Conservation (phyloP, 2,113 vertebrate species). For the Falcunculus frontatus region DNA sequence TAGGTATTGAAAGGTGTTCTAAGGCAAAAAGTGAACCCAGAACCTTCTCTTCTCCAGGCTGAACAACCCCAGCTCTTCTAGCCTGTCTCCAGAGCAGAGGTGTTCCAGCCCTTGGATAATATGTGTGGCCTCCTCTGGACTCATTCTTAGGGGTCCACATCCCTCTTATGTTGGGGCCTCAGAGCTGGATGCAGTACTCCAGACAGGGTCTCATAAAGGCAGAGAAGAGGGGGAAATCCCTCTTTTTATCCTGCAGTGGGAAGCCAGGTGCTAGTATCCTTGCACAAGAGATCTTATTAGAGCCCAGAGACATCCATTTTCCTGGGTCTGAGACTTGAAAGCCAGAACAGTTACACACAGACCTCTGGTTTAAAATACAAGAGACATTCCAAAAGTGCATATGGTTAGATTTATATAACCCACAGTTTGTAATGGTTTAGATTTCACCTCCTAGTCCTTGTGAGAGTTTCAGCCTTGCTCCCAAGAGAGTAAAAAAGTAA, state of each 20-base stretch:
- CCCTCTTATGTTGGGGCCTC: not conserved
- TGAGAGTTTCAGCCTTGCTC: constrained; percentile 26
- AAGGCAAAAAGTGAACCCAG: too few species aligned
- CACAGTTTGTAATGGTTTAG: constrained; percentile 21
- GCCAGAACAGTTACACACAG: not conserved
- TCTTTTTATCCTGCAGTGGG: not conserved
- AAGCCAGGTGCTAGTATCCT: not conserved
- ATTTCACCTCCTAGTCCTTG: constrained; percentile 32
- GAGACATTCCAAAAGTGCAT: constrained; percentile 2
- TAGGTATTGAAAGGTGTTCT: not conserved
- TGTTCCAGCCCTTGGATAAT: not conserved
- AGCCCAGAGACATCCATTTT: not conserved
- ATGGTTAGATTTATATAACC: constrained; percentile 40
- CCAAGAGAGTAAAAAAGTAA: not conserved
- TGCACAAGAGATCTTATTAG: not conserved
- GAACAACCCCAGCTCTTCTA: not conserved
- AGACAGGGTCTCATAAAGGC: not conserved
- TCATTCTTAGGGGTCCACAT: not conserved
- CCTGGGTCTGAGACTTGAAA: not conserved
- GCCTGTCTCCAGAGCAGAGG: not conserved
- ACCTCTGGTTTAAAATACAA: not conserved
- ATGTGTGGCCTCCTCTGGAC: not conserved
- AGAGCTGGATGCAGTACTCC: not conserved
- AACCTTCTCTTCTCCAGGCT: not conserved
- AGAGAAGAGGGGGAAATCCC: not conserved